Conservation (phyloP, 2,797 vertebrate species). For the Rhabdophis nuchalis region DNA sequence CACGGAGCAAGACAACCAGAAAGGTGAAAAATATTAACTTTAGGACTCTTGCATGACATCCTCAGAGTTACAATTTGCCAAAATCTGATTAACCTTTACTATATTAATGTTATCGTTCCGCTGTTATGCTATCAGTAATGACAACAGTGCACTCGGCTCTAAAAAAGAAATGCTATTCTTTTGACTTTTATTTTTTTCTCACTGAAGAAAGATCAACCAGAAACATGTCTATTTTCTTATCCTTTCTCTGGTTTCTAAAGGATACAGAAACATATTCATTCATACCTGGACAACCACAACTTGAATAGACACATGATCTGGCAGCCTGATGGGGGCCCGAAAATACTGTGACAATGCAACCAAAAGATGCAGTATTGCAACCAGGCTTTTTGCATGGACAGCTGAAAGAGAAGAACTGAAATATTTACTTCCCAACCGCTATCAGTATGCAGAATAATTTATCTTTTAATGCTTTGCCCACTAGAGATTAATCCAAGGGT, state of each 20-base stretch:
- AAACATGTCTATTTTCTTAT: neutral
- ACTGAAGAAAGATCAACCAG: constrained; percentile 11
- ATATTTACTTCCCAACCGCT: constrained; percentile 20
- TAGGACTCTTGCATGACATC: constrained; percentile 54
- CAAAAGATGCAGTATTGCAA: constrained; percentile 94
- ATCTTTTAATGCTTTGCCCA: constrained; percentile 19
- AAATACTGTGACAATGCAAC: constrained; percentile 96
- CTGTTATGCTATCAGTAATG: constrained; percentile 34
- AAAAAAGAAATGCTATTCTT: constrained; percentile 41
- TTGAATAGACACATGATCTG: constrained; percentile 96
- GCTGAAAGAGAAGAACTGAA: constrained; percentile 72
- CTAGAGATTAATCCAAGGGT: constrained; percentile 3
- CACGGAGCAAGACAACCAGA: constrained; percentile 40
- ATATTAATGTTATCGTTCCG: constrained; percentile 41
- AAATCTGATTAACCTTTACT: constrained; percentile 32
- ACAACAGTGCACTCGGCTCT: constrained; percentile 44
- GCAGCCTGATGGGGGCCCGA: constrained; percentile 92
- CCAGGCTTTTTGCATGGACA: constrained; percentile 94
- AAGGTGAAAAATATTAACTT: constrained; percentile 56
- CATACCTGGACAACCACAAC: constrained; percentile 97
- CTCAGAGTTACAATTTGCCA: constrained; percentile 32
- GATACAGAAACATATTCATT: neutral
- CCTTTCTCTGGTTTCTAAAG: neutral
- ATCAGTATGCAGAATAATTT: neutral
- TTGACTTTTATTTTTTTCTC: constrained; percentile 41